Percentiles rank a stretch among this genome's conserved stretches.
Evolutionary conservation across 2,113 vertebrate genomes (phyloP).

Genomic region (Pithys albifrons): DNA sequence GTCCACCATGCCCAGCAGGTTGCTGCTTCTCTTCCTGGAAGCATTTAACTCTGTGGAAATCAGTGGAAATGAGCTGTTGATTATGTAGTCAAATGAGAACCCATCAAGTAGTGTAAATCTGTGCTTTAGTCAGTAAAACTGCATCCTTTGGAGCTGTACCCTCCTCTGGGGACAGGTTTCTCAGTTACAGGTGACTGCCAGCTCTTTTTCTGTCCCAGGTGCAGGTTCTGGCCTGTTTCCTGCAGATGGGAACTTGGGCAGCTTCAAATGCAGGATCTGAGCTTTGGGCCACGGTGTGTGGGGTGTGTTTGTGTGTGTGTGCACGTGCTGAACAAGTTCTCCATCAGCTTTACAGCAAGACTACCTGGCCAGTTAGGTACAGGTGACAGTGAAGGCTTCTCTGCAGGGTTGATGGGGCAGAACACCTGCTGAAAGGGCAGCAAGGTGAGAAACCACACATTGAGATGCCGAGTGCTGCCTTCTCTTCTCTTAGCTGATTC

Average conservation of each 20-base stretch:
- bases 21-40: not conserved
- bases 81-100: not conserved
- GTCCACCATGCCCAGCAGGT: not conserved
- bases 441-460: rapidly evolving
- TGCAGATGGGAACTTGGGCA: not conserved
- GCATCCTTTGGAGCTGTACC: not conserved
- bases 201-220: not conserved
- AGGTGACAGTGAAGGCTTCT: not conserved
- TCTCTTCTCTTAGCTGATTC: not conserved
- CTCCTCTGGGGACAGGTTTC: not conserved
- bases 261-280: not conserved
- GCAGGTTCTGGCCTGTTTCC: not conserved
- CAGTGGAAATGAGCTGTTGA: not conserved
- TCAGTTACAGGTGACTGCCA: not conserved
- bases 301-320: too few species aligned
- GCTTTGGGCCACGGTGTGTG: not conserved
- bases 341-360: not conserved
- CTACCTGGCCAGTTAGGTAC: not conserved
- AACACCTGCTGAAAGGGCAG: not conserved
- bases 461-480: not conserved
- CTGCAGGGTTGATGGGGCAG: not conserved
- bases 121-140: not conserved
- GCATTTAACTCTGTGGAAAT: not conserved
- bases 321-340: not conserved
- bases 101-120: not conserved